Evolutionary conservation across 2,888 invertebrate species (phyloP).

Genomic region (Volucella inanis): DNA sequence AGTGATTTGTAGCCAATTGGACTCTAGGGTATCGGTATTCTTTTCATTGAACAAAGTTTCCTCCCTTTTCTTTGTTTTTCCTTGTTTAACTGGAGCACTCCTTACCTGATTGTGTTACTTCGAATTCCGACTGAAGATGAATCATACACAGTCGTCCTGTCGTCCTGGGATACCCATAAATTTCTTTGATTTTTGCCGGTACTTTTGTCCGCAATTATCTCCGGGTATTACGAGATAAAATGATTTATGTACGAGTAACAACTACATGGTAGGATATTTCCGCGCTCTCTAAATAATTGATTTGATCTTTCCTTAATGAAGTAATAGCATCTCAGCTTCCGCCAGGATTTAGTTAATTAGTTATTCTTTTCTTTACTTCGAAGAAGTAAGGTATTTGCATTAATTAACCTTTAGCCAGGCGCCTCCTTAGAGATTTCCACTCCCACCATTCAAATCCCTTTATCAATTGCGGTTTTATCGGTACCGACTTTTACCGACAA

Average conservation of each 20-base stretch:
- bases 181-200: conserved; percentile 33
- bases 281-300: conserved; percentile 38
- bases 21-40: conserved; percentile 51
- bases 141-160: conserved; percentile 19
- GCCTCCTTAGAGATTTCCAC: not conserved
- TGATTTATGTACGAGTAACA: conserved; percentile 41
- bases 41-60: conserved; percentile 25
- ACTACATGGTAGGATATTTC: not conserved
- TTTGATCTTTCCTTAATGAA: conserved; percentile 47
- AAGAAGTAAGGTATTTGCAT: conserved; percentile 61
- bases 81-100: conserved; percentile 12
- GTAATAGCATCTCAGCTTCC: conserved; percentile 44
- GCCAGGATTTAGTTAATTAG: conserved; percentile 22
- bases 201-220: conserved; percentile 51
- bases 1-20: conserved; percentile 71
- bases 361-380: conserved; percentile 38
- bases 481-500: not conserved
- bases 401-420: conserved; percentile 68
- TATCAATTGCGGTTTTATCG: conserved; percentile 64
- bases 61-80: conserved; percentile 22
- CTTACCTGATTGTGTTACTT: conserved; percentile 51
- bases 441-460: conserved; percentile 39
- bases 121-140: conserved; percentile 36
- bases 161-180: conserved; percentile 44
- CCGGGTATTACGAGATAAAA: conserved; percentile 49